Evolutionary conservation across 2,797 vertebrate species (phyloP), one percentile per base, ranked within the genome.

Genomic region (Lerista edwardsae): DNA sequence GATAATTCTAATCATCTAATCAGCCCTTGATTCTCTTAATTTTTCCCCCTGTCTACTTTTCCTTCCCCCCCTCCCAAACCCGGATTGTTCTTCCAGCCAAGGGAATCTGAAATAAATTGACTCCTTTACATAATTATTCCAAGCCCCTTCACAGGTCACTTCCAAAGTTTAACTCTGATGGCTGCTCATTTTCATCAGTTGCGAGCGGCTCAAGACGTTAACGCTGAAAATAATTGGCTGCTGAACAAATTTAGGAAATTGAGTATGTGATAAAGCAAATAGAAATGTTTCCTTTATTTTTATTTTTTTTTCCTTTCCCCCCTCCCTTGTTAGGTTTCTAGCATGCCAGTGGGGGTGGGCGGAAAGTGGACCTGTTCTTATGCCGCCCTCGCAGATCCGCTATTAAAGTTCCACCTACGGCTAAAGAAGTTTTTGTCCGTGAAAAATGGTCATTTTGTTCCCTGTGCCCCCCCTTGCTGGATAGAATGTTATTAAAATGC

Each of bases 401-500:
- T 91, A 92, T 96, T 95, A 94, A 94, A 96, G 95, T 96, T 94
- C 92, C 94, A 96, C 96, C 95, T 95, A 92, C 93, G 95, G 95
- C 96, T 93, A 87, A 86, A 94, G 96, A 96, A 94, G 84, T 86
- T 86, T 96, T 96, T 95, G 94, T 93, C 95, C 94, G 91, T 96
- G 96, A 96, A 96, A 96, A 96, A 96, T 96, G 96, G 95, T 96
- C 96, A 96, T 95, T 95, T 96, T 95, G 95, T 95, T 96, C 95
- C 93, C 86, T 36, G 41, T 59, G 15, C 62, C 64, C 84, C 61
- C 62, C 57, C 93, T 93, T 94, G 95, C 96, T 96, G 95, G 92
- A 93, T 82, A 96, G 95, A 96, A 93, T 95, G 96, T 96, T 96
- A 96, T 96, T 96, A 96, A 96, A 96, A 96, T 96, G 96, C 96